These are phyloP conservation scores for Plagiodera versicolora DNA, from an alignment of 2,888 invertebrate species.

Conservation along the genomic window DNA sequence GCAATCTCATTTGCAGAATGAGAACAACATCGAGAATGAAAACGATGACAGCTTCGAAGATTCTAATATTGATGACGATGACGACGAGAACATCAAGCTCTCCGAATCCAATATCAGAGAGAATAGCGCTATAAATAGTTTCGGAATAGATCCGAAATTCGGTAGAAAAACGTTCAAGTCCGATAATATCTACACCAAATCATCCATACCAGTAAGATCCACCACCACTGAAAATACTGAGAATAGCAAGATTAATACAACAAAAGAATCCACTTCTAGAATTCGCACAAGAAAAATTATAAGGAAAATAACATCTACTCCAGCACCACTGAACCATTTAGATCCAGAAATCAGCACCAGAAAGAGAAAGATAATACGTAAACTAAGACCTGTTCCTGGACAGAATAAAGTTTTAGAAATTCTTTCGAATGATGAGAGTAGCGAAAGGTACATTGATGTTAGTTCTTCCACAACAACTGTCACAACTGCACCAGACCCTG, in stretches of 20 bases:
- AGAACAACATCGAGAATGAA: slow-evolving; percentile 15
- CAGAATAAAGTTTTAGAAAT: slow-evolving; percentile 9
- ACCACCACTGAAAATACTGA: neutral
- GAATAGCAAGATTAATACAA: neutral
- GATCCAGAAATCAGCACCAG: slow-evolving; percentile 22
- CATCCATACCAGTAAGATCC: slow-evolving; percentile 5
- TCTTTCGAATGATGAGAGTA: neutral
- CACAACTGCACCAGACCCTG: neutral
- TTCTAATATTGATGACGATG: slow-evolving; percentile 45
- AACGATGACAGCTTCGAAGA: slow-evolving; percentile 33
- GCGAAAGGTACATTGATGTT: neutral
- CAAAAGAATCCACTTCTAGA: slow-evolving; percentile 40
- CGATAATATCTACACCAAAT: slow-evolving; percentile 16
- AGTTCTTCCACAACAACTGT: neutral
- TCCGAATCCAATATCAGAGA: slow-evolving; percentile 54
- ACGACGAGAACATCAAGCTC: slow-evolving; percentile 54
- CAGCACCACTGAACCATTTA: slow-evolving; percentile 18
- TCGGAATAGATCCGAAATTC: slow-evolving; percentile 31
- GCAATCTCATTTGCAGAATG: neutral
- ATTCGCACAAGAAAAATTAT: slow-evolving; percentile 47
- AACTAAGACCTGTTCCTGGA: slow-evolving; percentile 38
- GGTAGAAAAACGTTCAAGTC: slow-evolving; percentile 23
- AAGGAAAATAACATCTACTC: slow-evolving; percentile 40
- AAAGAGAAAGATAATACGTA: slow-evolving; percentile 46
- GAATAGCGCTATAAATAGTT: slow-evolving; percentile 48